phyloP scores from a whole-genome alignment of 1,140 invertebrate genomes.

The Parasteatoda tepidariorum region DNA sequence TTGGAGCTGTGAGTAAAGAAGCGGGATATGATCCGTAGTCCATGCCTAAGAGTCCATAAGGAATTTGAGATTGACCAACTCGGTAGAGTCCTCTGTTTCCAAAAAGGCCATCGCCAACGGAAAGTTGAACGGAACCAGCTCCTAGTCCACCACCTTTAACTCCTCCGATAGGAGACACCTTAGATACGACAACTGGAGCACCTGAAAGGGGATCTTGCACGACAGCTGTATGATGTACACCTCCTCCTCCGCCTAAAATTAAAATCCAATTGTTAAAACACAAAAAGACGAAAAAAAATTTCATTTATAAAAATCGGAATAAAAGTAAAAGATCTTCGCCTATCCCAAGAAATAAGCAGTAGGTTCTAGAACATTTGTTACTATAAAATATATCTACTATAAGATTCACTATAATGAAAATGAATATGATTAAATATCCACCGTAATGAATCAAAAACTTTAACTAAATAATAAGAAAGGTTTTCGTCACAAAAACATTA shows the following conservation, averaged over 20 bases:
- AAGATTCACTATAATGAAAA: too few relatives aligned
- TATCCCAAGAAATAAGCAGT: too few relatives aligned
- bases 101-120: background rate
- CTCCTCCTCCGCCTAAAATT: constrained; percentile 20
- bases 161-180: constrained; percentile 4
- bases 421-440: too few relatives aligned
- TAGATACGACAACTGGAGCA: constrained; percentile 15
- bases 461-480: too few relatives aligned
- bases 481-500: too few relatives aligned
- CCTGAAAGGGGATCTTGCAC: constrained; percentile 28
- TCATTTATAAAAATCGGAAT: too few relatives aligned
- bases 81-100: constrained; percentile 22
- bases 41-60: constrained; percentile 22
- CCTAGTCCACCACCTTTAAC: background rate
- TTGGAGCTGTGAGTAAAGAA: constrained; percentile 7
- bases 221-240: constrained; percentile 34
- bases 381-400: too few relatives aligned
- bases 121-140: constrained; percentile 7
- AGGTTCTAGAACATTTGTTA: too few relatives aligned
- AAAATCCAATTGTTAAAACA: too few relatives aligned
- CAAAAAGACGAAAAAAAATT: too few relatives aligned
- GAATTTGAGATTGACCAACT: constrained; percentile 14
- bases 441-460: too few relatives aligned
- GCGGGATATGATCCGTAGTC: constrained; percentile 48
- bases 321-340: too few relatives aligned